Evolutionary conservation across 2,797 vertebrate genomes (phyloP).

Genomic region (Xenops minutus): DNA sequence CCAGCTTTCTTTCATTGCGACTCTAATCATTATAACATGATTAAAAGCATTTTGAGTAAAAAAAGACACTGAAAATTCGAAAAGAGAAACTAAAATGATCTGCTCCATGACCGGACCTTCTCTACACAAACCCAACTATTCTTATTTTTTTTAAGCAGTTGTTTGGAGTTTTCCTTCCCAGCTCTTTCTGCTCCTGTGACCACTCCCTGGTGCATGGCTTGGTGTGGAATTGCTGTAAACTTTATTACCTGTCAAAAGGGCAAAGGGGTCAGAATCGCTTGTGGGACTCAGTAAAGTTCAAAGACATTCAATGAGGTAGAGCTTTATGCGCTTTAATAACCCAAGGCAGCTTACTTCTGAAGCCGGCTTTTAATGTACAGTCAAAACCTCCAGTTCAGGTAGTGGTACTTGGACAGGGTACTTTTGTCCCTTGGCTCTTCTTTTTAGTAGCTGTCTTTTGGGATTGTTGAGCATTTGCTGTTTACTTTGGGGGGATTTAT

Average conservation of each 20-base stretch:
- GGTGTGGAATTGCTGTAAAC: constrained; percentile 97
- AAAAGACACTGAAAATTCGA: neutral
- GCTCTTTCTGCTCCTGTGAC: constrained; percentile 82
- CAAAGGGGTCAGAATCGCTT: constrained; percentile 91
- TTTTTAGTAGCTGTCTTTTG: constrained; percentile 28
- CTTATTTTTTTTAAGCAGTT: constrained; percentile 46
- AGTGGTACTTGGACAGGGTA: constrained; percentile 5
- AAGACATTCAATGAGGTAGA: constrained; percentile 90
- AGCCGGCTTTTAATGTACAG: constrained; percentile 78
- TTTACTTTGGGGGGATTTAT: neutral
- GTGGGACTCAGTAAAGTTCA: constrained; percentile 96
- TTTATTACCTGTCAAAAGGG: constrained; percentile 99
- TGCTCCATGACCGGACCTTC: neutral
- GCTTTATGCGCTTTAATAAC: constrained; percentile 90
- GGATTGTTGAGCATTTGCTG: neutral
- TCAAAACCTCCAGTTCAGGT: constrained; percentile 68
- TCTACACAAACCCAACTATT: constrained; percentile 45
- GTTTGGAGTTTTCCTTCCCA: constrained; percentile 82
- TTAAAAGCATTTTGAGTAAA: constrained; percentile 14
- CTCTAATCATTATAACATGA: constrained; percentile 74
- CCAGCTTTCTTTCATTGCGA: constrained; percentile 73
- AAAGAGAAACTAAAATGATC: constrained; percentile 44
- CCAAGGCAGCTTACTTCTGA: constrained; percentile 84
- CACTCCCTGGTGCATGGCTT: constrained; percentile 93
- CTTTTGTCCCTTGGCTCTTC: constrained; percentile 50